phyloP scores from a whole-genome alignment of 2,888 invertebrate genomes.

The Venusia cambrica region DNA sequence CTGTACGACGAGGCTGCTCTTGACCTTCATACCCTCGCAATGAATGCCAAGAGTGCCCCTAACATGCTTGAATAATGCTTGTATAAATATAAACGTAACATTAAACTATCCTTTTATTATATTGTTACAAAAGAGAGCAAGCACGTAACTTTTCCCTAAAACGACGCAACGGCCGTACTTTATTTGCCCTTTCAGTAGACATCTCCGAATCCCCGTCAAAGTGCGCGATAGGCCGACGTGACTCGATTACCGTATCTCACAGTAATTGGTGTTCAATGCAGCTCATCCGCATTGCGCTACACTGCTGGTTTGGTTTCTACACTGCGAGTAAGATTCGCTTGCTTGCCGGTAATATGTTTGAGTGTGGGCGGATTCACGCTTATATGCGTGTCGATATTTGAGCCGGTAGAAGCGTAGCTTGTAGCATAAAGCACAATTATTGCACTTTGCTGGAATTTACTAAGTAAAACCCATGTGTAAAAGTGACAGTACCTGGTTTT shows the following conservation, averaged over 20 bases:
- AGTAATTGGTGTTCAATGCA: conserved; percentile 26
- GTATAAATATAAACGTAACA: too few species aligned
- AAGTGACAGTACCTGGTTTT: too few species aligned
- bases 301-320: conserved; percentile 7
- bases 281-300: conserved; percentile 30
- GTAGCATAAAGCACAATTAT: background rate
- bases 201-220: background rate
- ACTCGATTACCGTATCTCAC: conserved; percentile 17
- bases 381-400: conserved; percentile 13
- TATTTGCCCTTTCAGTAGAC: too few species aligned
- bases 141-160: too few species aligned
- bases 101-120: too few species aligned
- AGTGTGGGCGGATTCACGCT: conserved; percentile 17
- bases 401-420: conserved; percentile 2
- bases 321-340: conserved; percentile 12
- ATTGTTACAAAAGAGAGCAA: too few species aligned
- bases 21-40: too few species aligned
- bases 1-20: too few species aligned
- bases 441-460: conserved; percentile 3
- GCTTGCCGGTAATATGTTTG: conserved; percentile 22
- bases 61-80: too few species aligned
- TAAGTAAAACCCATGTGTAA: too few species aligned
- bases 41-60: too few species aligned
- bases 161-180: too few species aligned
- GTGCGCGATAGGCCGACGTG: conserved; percentile 2